phyloP scores from a whole-genome alignment of 2,888 invertebrate genomes.

The Zaprionus obscuricornis region DNA sequence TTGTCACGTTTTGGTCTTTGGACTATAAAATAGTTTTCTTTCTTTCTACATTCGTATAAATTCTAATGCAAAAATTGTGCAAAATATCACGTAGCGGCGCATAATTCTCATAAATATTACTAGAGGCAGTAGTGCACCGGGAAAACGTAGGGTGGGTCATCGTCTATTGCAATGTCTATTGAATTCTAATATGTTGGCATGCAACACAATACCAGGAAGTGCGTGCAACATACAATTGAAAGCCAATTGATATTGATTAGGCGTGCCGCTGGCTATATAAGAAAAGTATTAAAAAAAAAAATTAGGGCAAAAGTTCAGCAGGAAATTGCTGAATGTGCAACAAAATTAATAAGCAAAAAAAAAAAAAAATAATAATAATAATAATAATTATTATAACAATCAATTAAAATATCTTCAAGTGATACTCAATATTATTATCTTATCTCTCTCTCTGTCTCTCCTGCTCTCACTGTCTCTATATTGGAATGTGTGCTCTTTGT shows the following conservation, averaged over 20 bases:
- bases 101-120: constrained; percentile 53
- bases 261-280: constrained; percentile 28
- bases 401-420: no score
- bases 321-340: no score
- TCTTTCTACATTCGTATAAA: constrained; percentile 24
- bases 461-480: no score
- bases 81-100: constrained; percentile 65
- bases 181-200: constrained; percentile 65
- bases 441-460: no score
- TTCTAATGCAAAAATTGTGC: constrained; percentile 61
- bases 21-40: constrained; percentile 12
- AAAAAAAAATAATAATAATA: no score
- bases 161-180: constrained; percentile 53
- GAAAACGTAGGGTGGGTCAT: constrained; percentile 29
- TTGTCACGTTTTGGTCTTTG: constrained; percentile 43
- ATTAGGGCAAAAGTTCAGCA: constrained; percentile 77
- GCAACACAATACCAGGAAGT: constrained; percentile 67
- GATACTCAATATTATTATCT: no score
- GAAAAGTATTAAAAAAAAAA: constrained; percentile 13
- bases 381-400: no score
- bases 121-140: constrained; percentile 14
- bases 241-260: constrained; percentile 62
- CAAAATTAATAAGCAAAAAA: no score
- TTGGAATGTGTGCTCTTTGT: no score
- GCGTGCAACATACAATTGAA: constrained; percentile 57